Base-by-base conservation (phyloP, 2,113 vertebrate species). In the Oryctolagus cuniculus region DNA sequence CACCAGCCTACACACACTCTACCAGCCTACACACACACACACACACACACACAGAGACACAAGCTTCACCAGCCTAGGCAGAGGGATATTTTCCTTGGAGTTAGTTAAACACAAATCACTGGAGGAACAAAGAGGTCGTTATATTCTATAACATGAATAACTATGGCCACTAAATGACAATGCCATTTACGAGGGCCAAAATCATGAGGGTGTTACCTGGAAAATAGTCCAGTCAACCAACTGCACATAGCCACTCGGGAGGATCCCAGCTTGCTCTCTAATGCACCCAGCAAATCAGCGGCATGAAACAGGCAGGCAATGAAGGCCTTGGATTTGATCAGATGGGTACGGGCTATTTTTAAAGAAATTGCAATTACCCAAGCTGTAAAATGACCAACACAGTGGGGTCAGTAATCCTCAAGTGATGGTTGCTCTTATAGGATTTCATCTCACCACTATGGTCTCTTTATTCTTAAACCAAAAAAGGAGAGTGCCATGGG, bases 371-470 rank as follows among this genome's bases (percentile, higher is more conserved):
- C 80, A 95, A 58, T 83, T 44, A 93, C 8, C 34, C 79, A 84
- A 84, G 44, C 49, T 93, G n/a, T 69, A 85, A 96, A 95, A 86
- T 90, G 90, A 92, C 19, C 29, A 85, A 67, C 25, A 70, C 25
- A 66, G 10, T 25, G 16, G 64, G 51, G 27, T 67, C 63, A 91
- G 89, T 27, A 91, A 72, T 51, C n/a, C 36, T 75, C 13, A 66
- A 79, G 34, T 8, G 2, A 0, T 61, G 27, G 49, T 31, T 89
- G 29, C 74, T 93, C n/a, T 88, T 89, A 80, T 0, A 81, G 73
- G 24, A 94, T 55, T 95, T 95, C 70, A 31, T 58, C 81, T 36
- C 51, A 66, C 25, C 22, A 82, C 77, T 24, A 49, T 12, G 25
- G 72, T 77, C 95, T 83, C 49, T 63, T 72, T 80, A 51, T 70